These are phyloP conservation scores for Melanerpes formicivorus DNA, from an alignment of 2,113 vertebrate species.

Conservation along the genomic window DNA sequence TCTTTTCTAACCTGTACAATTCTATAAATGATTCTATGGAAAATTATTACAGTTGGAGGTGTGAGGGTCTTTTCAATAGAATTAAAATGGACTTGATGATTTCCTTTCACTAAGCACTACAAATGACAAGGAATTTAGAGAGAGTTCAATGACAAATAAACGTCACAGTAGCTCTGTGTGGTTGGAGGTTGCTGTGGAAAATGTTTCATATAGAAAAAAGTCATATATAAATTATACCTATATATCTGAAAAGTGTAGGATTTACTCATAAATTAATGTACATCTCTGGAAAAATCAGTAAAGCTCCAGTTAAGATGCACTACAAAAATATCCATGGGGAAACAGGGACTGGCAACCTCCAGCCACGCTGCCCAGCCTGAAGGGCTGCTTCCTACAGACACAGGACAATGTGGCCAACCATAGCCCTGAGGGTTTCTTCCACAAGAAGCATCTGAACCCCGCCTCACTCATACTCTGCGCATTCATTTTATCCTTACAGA, in stretches of 20 bases:
- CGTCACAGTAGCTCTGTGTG: not conserved
- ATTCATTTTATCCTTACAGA: not conserved
- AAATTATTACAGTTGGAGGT: not conserved
- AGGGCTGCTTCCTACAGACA: not conserved
- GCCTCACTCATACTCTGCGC: fast-evolving
- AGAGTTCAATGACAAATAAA: not conserved
- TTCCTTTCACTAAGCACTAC: not conserved
- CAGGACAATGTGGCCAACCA: fast-evolving
- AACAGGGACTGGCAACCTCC: fast-evolving
- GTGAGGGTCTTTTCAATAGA: not conserved
- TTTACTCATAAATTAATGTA: not conserved
- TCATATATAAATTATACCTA: not conserved
- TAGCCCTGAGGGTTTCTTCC: not conserved
- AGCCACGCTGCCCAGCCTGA: not conserved
- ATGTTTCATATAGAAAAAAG: not conserved
- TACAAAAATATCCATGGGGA: fast-evolving
- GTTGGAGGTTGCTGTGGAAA: not conserved
- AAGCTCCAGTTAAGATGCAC: not conserved
- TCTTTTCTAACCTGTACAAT: not conserved
- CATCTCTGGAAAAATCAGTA: not conserved
- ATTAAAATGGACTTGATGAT: not conserved
- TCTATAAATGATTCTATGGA: not conserved
- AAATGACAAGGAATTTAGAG: not conserved
- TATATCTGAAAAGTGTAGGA: not conserved
- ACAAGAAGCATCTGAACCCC: not conserved